Conservation (phyloP, 2,113 vertebrate species). For the Zapus hudsonius region DNA sequence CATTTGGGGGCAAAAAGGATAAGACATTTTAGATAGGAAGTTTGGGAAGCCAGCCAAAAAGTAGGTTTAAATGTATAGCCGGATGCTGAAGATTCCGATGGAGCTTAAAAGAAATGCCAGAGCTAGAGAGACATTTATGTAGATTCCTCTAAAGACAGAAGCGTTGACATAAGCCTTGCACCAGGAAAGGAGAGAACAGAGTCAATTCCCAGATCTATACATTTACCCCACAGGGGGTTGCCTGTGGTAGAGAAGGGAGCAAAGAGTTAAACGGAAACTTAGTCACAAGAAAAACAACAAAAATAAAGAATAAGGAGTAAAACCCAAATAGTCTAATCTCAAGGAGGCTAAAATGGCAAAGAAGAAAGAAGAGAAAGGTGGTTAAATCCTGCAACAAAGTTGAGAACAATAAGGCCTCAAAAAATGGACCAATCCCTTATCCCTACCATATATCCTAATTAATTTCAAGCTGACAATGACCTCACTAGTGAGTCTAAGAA, state of each 20-base stretch:
- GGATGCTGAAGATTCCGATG: background rate
- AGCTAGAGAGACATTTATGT: background rate
- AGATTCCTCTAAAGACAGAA: background rate
- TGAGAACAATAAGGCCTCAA: background rate
- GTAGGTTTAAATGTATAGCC: background rate
- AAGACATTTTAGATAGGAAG: slow-evolving; percentile 1
- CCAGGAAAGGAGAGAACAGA: slow-evolving; percentile 5
- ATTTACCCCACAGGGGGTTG: background rate
- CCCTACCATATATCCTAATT: slow-evolving; percentile 1
- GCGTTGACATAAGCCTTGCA: background rate
- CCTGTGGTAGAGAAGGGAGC: background rate
- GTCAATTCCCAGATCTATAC: background rate
- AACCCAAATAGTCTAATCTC: background rate
- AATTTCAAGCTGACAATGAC: slow-evolving; percentile 36
- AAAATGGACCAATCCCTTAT: background rate
- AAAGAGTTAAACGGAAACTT: background rate
- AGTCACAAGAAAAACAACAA: background rate
- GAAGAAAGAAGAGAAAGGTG: too few species aligned
- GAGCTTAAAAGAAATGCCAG: slow-evolving; percentile 2
- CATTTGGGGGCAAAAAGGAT: background rate
- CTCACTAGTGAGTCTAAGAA: background rate
- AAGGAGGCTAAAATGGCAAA: background rate
- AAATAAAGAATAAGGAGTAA: background rate
- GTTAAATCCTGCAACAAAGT: background rate
- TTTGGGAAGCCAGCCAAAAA: slow-evolving; percentile 17